Base-by-base conservation (phyloP, 2,888 invertebrate species). In the Macrostomum cliftonense region DNA sequence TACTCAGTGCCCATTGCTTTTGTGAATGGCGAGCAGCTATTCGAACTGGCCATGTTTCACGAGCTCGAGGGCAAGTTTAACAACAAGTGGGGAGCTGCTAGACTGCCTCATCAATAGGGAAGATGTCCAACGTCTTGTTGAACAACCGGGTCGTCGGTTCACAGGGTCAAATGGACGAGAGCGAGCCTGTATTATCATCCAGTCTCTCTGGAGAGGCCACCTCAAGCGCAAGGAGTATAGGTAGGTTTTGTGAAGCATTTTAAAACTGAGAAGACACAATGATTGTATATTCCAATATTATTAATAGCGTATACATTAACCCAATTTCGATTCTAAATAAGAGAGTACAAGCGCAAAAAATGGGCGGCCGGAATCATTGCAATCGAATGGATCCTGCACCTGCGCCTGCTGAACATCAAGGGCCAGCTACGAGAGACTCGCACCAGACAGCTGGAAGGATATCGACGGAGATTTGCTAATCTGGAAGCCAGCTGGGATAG, bases 281-380 rank as follows among this genome's bases (percentile, higher is more conserved):
- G n/a, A n/a, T n/a, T n/a, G n/a, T n/a, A n/a, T n/a, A n/a, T n/a
- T n/a, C n/a, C n/a, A n/a, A n/a, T n/a, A n/a, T n/a, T n/a, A n/a
- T n/a, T n/a, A n/a, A n/a, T n/a, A n/a, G n/a, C n/a, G n/a, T n/a
- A n/a, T 28, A 7, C 28, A 28, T 28, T 28, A 28, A 7, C 28
- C 28, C 28, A n/a, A n/a, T n/a, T 9, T 9, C 28, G 28, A 4
- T 7, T 9, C 4, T 7, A 28, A 28, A 40, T 9, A 40, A 17
- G 16, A 9, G 64, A 65, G 36, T 67, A 63, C 51, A 57, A 67
- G 5, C 57, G 59, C 11, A 58, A 60, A 57, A 67, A 68, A 55
- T 68, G 68, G 67, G 68, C 69, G 1, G 64, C 67, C 1, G 65
- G 67, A 28, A 65, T 69, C 2, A 67, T 69, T 47, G 68, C 65